Conservation (phyloP, 2,797 vertebrate genomes). For the Notolepis coatsorum region DNA sequence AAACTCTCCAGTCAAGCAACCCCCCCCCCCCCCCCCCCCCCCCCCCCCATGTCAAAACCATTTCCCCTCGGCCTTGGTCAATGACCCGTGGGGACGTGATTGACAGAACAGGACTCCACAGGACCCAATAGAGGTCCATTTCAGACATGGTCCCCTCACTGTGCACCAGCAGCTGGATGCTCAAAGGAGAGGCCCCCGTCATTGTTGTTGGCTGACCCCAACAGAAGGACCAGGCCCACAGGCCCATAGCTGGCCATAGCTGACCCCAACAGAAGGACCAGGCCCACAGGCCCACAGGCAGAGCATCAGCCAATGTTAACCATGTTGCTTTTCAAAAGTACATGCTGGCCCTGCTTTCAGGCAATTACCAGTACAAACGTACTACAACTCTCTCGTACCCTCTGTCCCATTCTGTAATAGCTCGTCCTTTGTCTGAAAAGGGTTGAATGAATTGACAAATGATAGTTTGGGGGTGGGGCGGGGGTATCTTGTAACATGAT, state of each 20-base stretch:
- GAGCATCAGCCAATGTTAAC: conserved; percentile 24
- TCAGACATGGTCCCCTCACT: conserved; percentile 7
- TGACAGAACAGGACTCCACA: conserved; percentile 13
- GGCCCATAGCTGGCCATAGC: too few species aligned
- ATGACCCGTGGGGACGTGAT: conserved; percentile 15
- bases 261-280: conserved; percentile 36
- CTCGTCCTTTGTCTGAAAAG: conserved; percentile 6
- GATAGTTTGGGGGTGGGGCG: too few species aligned
- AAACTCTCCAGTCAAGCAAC: too few species aligned
- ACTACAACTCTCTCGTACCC: conserved; percentile 41
- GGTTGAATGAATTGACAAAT: neutral
- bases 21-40: conserved; percentile 23
- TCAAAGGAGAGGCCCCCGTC: conserved; percentile 26
- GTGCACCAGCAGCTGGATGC: conserved; percentile 5
- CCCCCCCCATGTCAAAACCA: neutral
- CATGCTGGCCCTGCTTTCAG: conserved; percentile 48
- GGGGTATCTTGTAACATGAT: too few species aligned
- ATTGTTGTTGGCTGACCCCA: conserved; percentile 39
- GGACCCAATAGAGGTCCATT: conserved; percentile 16
- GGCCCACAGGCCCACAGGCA: conserved; percentile 10
- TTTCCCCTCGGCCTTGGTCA: conserved; percentile 18
- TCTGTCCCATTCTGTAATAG: conserved; percentile 17
- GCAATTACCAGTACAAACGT: conserved; percentile 59
- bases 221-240: conserved; percentile 37
- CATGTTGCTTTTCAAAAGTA: conserved; percentile 43